These are phyloP conservation scores for Taurulus bubalis DNA, from an alignment of 2,113 vertebrate species.

Conservation along the genomic window DNA sequence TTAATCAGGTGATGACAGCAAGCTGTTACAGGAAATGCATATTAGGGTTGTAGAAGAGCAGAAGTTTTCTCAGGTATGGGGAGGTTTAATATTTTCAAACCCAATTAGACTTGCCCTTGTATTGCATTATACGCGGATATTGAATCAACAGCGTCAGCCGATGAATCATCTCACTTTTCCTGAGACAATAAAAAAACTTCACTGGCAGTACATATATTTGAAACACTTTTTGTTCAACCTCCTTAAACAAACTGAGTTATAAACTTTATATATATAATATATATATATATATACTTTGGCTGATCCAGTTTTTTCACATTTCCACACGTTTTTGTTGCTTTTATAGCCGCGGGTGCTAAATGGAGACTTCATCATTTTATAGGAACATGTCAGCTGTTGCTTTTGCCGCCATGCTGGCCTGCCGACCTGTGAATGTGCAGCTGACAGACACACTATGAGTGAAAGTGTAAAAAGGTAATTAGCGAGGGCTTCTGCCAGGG, in stretches of 20 bases:
- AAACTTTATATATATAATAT: neutral
- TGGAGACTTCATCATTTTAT: slow-evolving; percentile 22
- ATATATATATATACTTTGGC: too few relatives aligned
- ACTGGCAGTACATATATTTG: slow-evolving; percentile 35
- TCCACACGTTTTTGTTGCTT: neutral
- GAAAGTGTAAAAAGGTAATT: slow-evolving; percentile 68
- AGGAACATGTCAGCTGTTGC: slow-evolving; percentile 41
- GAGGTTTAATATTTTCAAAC: slow-evolving; percentile 75
- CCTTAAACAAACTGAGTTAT: slow-evolving; percentile 12
- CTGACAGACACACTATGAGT: slow-evolving; percentile 60
- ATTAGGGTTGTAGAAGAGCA: slow-evolving; percentile 55
- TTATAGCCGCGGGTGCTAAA: slow-evolving; percentile 9
- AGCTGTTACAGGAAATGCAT: slow-evolving; percentile 58
- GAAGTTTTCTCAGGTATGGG: slow-evolving; percentile 69
- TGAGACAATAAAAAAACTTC: slow-evolving; percentile 64
- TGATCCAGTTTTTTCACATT: neutral
- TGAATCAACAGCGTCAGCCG: slow-evolving; percentile 68
- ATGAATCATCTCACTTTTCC: slow-evolving; percentile 72
- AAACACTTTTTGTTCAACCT: slow-evolving; percentile 11
- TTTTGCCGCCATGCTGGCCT: slow-evolving; percentile 21
- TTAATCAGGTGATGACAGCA: slow-evolving; percentile 61
- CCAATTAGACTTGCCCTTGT: slow-evolving; percentile 69
- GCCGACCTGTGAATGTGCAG: slow-evolving; percentile 43
- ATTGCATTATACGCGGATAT: slow-evolving; percentile 73
- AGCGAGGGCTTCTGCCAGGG: slow-evolving; percentile 43